Conservation (phyloP, 2,113 vertebrate species). For the Dicrurus megarhynchus region DNA sequence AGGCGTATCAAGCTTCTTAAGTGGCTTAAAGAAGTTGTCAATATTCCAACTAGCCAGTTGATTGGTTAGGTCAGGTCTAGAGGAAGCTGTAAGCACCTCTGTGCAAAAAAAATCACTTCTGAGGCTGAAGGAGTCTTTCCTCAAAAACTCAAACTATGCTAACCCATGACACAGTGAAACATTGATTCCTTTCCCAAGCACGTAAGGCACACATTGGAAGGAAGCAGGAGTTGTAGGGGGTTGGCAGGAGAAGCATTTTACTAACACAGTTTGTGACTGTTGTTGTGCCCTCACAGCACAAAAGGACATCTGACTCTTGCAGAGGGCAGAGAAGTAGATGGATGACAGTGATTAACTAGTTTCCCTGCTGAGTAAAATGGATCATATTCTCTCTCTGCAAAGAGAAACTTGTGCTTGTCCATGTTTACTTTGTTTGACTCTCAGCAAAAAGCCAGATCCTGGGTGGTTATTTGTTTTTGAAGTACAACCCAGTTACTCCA, state of each 20-base stretch:
- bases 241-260: not conserved
- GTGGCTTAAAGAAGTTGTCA: no score
- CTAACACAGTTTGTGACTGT: not conserved
- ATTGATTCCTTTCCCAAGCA: not conserved
- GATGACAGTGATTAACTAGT: not conserved
- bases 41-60: no score
- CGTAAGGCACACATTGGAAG: not conserved
- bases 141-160: no score
- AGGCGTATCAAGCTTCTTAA: no score
- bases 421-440: not conserved
- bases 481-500: not conserved
- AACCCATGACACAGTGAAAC: no score
- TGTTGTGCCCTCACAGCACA: not conserved
- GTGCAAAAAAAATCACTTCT: no score
- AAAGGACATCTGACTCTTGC: not conserved
- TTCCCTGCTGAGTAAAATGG: not conserved
- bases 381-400: not conserved
- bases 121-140: no score
- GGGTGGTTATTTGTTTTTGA: not conserved
- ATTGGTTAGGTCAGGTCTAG: no score
- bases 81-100: no score
- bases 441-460: not conserved
- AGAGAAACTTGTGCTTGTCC: not conserved
- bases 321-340: not conserved
- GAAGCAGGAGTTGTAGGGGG: not conserved